Conservation (phyloP, 2,797 vertebrate genomes). For the Malacoraja senta region DNA sequence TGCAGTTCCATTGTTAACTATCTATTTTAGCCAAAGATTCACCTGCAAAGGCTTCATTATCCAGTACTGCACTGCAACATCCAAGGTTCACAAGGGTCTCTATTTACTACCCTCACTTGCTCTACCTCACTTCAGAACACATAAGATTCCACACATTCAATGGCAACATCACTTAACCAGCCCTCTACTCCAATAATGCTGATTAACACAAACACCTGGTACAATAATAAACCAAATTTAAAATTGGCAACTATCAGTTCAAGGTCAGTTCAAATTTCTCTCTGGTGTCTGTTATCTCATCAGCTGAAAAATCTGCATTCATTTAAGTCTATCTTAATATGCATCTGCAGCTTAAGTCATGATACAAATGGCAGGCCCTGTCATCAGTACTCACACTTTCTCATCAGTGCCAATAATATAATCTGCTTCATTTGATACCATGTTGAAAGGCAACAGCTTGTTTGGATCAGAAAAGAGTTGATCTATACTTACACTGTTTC, state of each 20-base stretch:
- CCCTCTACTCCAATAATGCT: background rate
- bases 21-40: background rate
- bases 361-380: too few relatives aligned
- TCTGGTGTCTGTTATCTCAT: too few relatives aligned
- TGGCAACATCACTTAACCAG: background rate
- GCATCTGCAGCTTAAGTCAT: too few relatives aligned
- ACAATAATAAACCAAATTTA: too few relatives aligned
- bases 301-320: too few relatives aligned
- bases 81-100: background rate
- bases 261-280: too few relatives aligned
- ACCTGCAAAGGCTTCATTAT: background rate
- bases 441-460: background rate
- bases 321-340: too few relatives aligned
- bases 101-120: background rate
- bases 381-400: background rate
- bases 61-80: background rate
- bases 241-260: too few relatives aligned
- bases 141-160: background rate
- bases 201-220: too few relatives aligned
- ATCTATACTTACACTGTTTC: background rate
- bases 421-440: background rate
- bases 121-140: background rate
- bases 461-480: background rate
- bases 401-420: background rate
- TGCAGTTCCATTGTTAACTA: background rate